These are phyloP conservation scores for Limnephilus marmoratus DNA, from an alignment of 2,888 invertebrate genomes.

Conservation along the genomic window DNA sequence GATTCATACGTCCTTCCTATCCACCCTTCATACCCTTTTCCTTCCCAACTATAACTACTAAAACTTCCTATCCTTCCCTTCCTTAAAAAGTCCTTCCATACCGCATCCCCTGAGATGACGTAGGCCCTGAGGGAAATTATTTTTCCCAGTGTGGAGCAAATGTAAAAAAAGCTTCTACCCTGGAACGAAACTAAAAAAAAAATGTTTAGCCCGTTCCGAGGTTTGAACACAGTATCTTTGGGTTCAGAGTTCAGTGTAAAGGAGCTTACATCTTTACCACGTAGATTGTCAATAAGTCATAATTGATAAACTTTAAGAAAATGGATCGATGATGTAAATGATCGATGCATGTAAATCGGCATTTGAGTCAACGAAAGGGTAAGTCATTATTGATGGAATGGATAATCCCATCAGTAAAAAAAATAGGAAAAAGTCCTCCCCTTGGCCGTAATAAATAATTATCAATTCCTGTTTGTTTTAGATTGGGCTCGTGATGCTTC, in stretches of 20 bases:
- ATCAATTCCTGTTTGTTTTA: conserved; percentile 29
- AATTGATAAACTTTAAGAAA: not conserved
- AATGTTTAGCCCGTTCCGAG: not conserved
- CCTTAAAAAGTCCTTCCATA: too few species aligned
- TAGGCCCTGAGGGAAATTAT: too few species aligned
- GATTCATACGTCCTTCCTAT: too few species aligned
- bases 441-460: conserved; percentile 27
- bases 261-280: too few species aligned
- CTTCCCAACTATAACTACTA: too few species aligned
- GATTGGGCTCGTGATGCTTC: conserved; percentile 26
- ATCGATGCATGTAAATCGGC: not conserved
- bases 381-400: not conserved
- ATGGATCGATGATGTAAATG: not conserved
- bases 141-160: too few species aligned
- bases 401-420: not conserved
- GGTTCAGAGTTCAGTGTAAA: not conserved
- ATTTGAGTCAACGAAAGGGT: not conserved
- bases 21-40: too few species aligned
- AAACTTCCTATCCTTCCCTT: too few species aligned
- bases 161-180: not conserved
- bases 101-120: too few species aligned
- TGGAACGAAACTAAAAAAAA: not conserved
- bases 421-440: conserved; percentile 1
- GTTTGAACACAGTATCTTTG: not conserved
- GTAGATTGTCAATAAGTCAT: too few species aligned